These are phyloP conservation scores for Heliconius charithonia DNA, from an alignment of 2,888 invertebrate genomes.

Conservation along the genomic window DNA sequence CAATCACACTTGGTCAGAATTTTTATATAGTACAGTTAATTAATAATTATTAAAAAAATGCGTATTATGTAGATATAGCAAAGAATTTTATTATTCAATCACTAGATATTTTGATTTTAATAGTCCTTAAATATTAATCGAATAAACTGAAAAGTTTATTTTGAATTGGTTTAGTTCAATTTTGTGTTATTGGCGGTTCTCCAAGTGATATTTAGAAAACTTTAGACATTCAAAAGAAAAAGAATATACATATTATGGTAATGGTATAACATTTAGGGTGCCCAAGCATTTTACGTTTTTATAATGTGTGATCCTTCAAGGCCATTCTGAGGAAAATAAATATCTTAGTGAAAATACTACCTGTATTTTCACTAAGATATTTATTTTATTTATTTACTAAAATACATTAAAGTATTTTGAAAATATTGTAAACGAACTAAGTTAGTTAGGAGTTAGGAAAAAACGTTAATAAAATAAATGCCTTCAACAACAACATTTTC, in stretches of 20 bases:
- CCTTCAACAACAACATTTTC: too few relatives aligned
- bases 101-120: not conserved
- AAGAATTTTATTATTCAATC: not conserved
- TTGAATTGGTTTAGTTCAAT: not conserved
- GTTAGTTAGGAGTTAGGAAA: too few relatives aligned
- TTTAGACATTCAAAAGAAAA: constrained; percentile 14
- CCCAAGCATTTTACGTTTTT: not conserved
- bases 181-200: constrained; percentile 5
- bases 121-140: not conserved
- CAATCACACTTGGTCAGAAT: too few relatives aligned
- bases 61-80: not conserved
- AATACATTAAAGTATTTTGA: too few relatives aligned
- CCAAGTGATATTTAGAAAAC: constrained; percentile 8
- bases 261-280: not conserved
- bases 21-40: too few relatives aligned
- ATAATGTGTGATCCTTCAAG: not conserved
- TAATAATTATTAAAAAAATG: too few relatives aligned
- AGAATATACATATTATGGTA: constrained; percentile 10
- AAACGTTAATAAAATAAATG: too few relatives aligned
- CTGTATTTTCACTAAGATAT: too few relatives aligned
- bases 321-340: not conserved
- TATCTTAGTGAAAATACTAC: too few relatives aligned
- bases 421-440: too few relatives aligned
- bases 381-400: too few relatives aligned
- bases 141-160: not conserved